Evolutionary conservation across 1,140 invertebrate species (phyloP).

Genomic region (Ceratosolen fusciceps): DNA sequence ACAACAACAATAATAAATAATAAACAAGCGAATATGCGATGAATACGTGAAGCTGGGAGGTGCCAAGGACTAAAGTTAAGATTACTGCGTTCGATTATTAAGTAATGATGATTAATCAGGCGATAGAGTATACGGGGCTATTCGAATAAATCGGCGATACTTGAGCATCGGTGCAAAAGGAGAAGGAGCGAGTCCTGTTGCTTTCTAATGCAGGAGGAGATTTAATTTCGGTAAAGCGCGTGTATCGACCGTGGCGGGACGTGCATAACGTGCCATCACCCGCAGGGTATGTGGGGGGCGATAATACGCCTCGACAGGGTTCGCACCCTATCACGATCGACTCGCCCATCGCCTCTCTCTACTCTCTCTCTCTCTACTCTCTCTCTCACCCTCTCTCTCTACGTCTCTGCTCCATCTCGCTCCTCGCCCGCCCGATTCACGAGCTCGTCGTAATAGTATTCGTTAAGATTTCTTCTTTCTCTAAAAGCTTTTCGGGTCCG

Average conservation of each 20-base stretch:
- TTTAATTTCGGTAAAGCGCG: constrained; percentile 39
- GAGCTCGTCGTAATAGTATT: too few relatives aligned
- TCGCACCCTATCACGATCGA: not conserved
- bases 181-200: not conserved
- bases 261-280: not conserved
- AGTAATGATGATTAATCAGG: too few relatives aligned
- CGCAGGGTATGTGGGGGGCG: constrained; percentile 56
- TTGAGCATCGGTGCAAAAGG: not conserved
- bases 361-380: too few relatives aligned
- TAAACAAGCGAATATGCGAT: too few relatives aligned
- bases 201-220: not conserved
- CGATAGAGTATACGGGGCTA: too few relatives aligned
- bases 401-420: not conserved
- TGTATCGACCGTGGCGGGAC: not conserved
- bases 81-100: too few relatives aligned
- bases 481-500: constrained; percentile 12
- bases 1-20: too few relatives aligned
- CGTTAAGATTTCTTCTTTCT: constrained; percentile 7
- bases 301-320: constrained; percentile 61
- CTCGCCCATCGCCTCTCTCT: too few relatives aligned
- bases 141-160: not conserved
- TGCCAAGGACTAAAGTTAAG: too few relatives aligned
- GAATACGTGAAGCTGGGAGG: too few relatives aligned
- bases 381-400: too few relatives aligned
- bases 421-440: not conserved